Evolutionary conservation across 2,797 vertebrate species (phyloP).

Genomic region (Cichlasoma orientale): DNA sequence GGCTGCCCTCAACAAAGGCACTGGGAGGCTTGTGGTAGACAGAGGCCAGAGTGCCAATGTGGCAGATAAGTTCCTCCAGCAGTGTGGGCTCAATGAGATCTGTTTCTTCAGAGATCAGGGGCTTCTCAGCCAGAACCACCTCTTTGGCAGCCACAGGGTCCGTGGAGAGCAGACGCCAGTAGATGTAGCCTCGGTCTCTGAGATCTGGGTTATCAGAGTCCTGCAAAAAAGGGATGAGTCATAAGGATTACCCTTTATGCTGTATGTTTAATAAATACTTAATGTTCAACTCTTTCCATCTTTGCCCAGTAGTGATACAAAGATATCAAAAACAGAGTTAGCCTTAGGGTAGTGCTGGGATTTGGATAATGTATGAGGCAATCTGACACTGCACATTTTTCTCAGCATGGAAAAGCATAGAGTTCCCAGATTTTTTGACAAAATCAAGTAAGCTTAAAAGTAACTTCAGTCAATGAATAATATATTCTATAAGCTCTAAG

Average conservation of each 20-base stretch:
- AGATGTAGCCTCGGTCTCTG: slow-evolving; percentile 96
- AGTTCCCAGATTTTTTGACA: background rate
- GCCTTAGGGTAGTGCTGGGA: background rate
- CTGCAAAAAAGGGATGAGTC: slow-evolving; percentile 68
- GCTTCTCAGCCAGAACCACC: slow-evolving; percentile 97
- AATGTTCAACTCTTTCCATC: slow-evolving; percentile 6
- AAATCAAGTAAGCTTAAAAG: slow-evolving; percentile 5
- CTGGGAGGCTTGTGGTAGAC: slow-evolving; percentile 98
- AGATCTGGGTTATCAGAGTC: slow-evolving; percentile 98
- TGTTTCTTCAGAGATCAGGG: slow-evolving; percentile 95
- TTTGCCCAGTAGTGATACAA: slow-evolving; percentile 7
- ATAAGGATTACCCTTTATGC: slow-evolving; percentile 32
- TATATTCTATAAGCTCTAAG: background rate
- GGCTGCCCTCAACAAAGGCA: slow-evolving; percentile 96
- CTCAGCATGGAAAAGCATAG: background rate
- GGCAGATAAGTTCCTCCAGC: slow-evolving; percentile 96
- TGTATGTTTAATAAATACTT: slow-evolving; percentile 37
- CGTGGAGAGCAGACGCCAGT: slow-evolving; percentile 98
- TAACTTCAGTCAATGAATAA: background rate
- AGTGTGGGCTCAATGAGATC: slow-evolving; percentile 96
- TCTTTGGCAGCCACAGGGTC: slow-evolving; percentile 98
- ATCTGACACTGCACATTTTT: slow-evolving; percentile 5
- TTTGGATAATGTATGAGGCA: slow-evolving; percentile 14
- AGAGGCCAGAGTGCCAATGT: slow-evolving; percentile 95
- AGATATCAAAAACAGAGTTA: slow-evolving; percentile 6